Evolutionary conservation across 2,888 invertebrate species (phyloP), one percentile per base, ranked within the genome.

Genomic region (Drosophila acutilabella): DNA sequence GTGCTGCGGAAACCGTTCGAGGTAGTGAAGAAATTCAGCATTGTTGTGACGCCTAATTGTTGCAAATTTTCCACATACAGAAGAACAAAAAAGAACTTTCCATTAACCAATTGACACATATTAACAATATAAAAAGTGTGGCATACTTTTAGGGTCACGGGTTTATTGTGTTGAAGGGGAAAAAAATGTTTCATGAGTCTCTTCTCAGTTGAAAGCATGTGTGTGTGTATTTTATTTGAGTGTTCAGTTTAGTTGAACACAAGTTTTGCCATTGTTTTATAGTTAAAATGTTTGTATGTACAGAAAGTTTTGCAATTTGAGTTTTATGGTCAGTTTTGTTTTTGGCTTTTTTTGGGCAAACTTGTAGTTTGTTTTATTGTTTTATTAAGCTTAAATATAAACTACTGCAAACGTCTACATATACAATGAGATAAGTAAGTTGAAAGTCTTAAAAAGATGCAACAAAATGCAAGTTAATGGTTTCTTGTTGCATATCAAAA

Each of bases 1-100:
- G 97, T 98, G 88, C 97, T 96, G 91, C 97, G 96, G 93, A 97
- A 97, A 90, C 97, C 97, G 92, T 97, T 97, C 86, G 97, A 97
- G 91, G 98, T 98, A 89, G 98, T 98, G 96, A 98, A 98, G 95
- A 98, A 98, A 94, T 98, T 98, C 95, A 98, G 96, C 98, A 98
- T 98, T 93, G 98, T 98, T 89, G 98, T 98, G 91, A 98, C 98
- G 93, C 98, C 98, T 97, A 45, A 58, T 50, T 48, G 56, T 41
- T 45, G 40, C 2, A 51, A 26, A 30, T 30, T 18, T 54, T 44
- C 53, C 36, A 59, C 41, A 58, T 36, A 26, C 30, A 60, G 36
- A 57, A 50, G 53, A 42, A 66, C 8, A 59, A n/a, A 69, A 62
- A 78, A 64, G 64, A 1, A 36, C 26, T 10, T 76, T 70, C 45